Base-by-base conservation (phyloP, 2,113 vertebrate species). In the Psettodes erumei region DNA sequence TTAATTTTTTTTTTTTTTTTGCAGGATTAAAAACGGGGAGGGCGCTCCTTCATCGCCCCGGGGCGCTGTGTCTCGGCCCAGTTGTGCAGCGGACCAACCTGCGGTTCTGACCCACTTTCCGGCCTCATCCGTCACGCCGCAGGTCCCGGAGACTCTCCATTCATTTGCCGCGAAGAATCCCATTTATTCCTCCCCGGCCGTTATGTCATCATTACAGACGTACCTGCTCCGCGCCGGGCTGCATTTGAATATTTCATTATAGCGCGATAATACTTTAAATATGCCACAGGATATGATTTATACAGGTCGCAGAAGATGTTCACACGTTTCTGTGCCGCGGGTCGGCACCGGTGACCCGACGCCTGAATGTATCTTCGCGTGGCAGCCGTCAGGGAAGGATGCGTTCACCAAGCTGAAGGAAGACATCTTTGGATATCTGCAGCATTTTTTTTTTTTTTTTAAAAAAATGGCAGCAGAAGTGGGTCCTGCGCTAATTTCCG, bases 181-280 rank as follows among this genome's bases (percentile, higher is more conserved):
- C 88, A 87, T 89, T 91, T 84, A 70, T 81, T 89, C 70, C 87
- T 81, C 67, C 38, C 50, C 45, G 83, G 75, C 86, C n/a, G 56
- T 87, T 89, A 77, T 83, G 82, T 91, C 90, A 89, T 88, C 81
- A 79, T 79, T 84, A 87, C 85, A 78, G 81, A 75, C 82, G 82
- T 83, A 88, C 88, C 88, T 87, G 80, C 76, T 70, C 66, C 60
- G 65, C 66, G 59, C 70, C 72, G 66, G 58, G 61, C 63, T 18
- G 56, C 84, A 86, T 91, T 88, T 90, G 71, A 90, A 91, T 91
- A 89, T 92, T 90, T 92, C 90, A 92, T 93, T 90, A 92, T 73
- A 61, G 75, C 71, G 75, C 75, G 30, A 86, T 89, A 92, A 93
- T 88, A 85, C 75, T 60, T 88, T 82, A 85, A 89, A 87, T 83